These are phyloP conservation scores for Platichthys flesus DNA, from an alignment of 2,113 vertebrate genomes.

Conservation along the genomic window DNA sequence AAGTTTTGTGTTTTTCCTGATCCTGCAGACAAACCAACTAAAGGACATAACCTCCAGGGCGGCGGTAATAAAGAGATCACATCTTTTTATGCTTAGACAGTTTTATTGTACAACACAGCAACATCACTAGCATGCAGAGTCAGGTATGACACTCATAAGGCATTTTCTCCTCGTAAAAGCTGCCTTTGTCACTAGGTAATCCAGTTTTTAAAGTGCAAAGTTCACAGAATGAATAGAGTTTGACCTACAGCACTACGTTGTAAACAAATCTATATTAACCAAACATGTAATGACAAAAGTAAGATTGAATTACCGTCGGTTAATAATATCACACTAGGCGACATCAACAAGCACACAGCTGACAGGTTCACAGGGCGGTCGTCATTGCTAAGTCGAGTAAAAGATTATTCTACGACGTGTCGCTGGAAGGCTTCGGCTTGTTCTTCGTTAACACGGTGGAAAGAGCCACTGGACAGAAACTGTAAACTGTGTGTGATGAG, in stretches of 20 bases:
- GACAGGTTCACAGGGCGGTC: conserved; percentile 49
- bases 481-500: conserved; percentile 54
- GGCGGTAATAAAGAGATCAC: background rate
- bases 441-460: conserved; percentile 25
- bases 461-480: conserved; percentile 45
- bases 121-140: conserved; percentile 78
- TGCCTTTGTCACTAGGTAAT: conserved; percentile 77
- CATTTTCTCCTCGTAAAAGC: conserved; percentile 78
- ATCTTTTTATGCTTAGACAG: conserved; percentile 46
- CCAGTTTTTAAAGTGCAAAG: conserved; percentile 82
- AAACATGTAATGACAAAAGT: conserved; percentile 61
- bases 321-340: conserved; percentile 45
- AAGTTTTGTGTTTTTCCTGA: no score
- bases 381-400: conserved; percentile 43
- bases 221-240: conserved; percentile 72
- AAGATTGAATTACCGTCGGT: conserved; percentile 49
- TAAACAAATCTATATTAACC: conserved; percentile 66
- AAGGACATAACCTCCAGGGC: no score
- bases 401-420: conserved; percentile 44
- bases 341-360: conserved; percentile 44
- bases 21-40: no score
- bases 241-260: conserved; percentile 73
- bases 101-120: conserved; percentile 74
- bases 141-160: conserved; percentile 74
- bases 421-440: conserved; percentile 48